A percentile compares a stretch with the other conserved stretches of the same genome.
These are phyloP conservation scores for Macrotrachela quadricornifera DNA, from an alignment of 1,140 invertebrate species.

Conservation along the genomic window DNA sequence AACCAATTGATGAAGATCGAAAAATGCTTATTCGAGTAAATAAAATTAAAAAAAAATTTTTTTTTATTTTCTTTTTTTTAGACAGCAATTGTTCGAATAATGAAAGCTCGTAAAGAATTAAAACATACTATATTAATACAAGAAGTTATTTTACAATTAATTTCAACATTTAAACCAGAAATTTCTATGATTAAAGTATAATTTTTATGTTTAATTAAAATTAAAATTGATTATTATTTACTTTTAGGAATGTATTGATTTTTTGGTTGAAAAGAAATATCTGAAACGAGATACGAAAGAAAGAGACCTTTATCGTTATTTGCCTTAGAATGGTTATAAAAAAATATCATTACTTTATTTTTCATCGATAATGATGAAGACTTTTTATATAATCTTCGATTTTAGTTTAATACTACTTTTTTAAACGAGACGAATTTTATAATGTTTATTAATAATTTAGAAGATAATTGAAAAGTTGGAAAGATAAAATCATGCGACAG, in stretches of 20 bases:
- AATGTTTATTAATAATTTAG: no score
- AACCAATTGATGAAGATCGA: conserved; percentile 92
- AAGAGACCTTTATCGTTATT: conserved; percentile 67
- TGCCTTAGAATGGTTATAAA: no score
- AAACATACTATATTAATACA: conserved; percentile 86
- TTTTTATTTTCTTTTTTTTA: no score
- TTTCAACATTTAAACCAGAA: conserved; percentile 81
- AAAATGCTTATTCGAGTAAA: conserved; percentile 68
- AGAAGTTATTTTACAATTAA: conserved; percentile 83
- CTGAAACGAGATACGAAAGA: conserved; percentile 82
- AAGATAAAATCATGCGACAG: no score
- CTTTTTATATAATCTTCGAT: no score
- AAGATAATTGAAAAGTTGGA: no score
- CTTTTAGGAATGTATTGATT: conserved; percentile 90
- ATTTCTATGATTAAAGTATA: conserved; percentile 85
- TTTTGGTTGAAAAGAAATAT: conserved; percentile 97
- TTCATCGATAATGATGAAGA: no score
- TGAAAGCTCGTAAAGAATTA: conserved; percentile 90
- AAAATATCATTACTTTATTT: no score
- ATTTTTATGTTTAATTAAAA: conserved; percentile 4
- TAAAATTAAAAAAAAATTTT: no score
- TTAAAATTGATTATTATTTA: conserved; percentile 10
- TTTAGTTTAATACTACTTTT: no score
- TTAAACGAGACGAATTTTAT: no score
- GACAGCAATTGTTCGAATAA: conserved; percentile 90